Evolutionary conservation across 1,140 invertebrate genomes (phyloP), one percentile per base, ranked within the genome.

Genomic region (Lepidostoma basale): DNA sequence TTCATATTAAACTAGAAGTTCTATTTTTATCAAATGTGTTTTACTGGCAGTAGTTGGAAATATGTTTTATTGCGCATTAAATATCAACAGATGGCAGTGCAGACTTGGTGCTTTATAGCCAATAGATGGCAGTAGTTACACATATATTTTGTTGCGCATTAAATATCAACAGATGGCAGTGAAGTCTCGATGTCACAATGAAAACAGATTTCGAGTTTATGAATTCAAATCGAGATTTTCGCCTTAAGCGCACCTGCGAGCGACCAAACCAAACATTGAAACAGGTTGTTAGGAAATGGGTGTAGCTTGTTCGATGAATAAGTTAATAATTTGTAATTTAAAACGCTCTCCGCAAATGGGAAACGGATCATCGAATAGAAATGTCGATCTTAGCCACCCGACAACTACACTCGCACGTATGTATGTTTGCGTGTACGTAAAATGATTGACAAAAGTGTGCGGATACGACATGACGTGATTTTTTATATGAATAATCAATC

Each of bases 301-400:
- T 22, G 44, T 47, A 47, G 3, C 44, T 47, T 22, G 44, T 47
- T 47, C 44, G 12, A 47, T 47, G 44, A 47, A 47, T 47, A 47
- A 22, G 20, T 47, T 47, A 18, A 10, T 47, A 47, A 22, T 16
- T 47, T 36, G 18, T 22, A 2, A 22, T 18, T 20, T 47, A 18
- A 47, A 22, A 47, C 44, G 4, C 44, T 20, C 44, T n/a, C n/a
- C n/a, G n/a, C n/a, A n/a, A n/a, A n/a, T n/a, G n/a, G n/a, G n/a
- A n/a, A 22, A 9, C 20, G 16, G 20, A 18, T 18, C 16, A 47
- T 20, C 16, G 44, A 16, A 47, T 12, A 20, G 18, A 47, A 47
- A 20, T 20, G 23, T 10, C 5, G 10, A 44, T 16, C 6, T 5
- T 8, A 14, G 10, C 12, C 40, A 16, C 44, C 3, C 44, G 44